These are phyloP conservation scores for Prionace glauca DNA, from an alignment of 2,797 vertebrate genomes.

Conservation along the genomic window DNA sequence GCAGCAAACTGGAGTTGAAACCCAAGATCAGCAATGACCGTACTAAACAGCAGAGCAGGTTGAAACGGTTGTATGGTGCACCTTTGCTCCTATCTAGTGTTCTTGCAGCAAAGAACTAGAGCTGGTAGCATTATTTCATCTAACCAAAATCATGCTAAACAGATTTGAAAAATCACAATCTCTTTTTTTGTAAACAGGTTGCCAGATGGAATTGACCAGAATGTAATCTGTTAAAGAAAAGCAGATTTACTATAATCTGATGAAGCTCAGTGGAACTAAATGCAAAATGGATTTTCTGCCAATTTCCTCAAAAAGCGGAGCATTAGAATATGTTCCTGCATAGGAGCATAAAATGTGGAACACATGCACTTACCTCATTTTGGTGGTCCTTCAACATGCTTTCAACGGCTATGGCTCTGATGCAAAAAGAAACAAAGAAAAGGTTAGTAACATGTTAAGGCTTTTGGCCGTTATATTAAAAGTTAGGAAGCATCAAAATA, in stretches of 20 bases:
- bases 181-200: neutral
- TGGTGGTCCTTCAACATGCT: constrained; percentile 71
- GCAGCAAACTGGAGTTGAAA: too few relatives aligned
- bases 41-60: too few relatives aligned
- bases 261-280: neutral
- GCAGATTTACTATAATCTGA: neutral
- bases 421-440: constrained; percentile 51
- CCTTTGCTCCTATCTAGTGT: too few relatives aligned
- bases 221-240: neutral
- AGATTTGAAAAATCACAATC: neutral
- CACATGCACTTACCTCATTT: constrained; percentile 75
- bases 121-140: neutral
- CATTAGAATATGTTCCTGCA: neutral
- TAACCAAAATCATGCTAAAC: neutral
- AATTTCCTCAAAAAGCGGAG: neutral
- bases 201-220: neutral
- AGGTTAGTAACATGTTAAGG: neutral
- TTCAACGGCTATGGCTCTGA: constrained; percentile 86
- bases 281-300: neutral
- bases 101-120: too few relatives aligned
- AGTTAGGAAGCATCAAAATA: neutral
- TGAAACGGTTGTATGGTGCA: too few relatives aligned
- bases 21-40: too few relatives aligned
- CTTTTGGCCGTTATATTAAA: neutral
- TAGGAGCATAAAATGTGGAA: neutral